These are phyloP conservation scores for Epinephelus lanceolatus DNA, from an alignment of 2,113 vertebrate species.

Conservation along the genomic window DNA sequence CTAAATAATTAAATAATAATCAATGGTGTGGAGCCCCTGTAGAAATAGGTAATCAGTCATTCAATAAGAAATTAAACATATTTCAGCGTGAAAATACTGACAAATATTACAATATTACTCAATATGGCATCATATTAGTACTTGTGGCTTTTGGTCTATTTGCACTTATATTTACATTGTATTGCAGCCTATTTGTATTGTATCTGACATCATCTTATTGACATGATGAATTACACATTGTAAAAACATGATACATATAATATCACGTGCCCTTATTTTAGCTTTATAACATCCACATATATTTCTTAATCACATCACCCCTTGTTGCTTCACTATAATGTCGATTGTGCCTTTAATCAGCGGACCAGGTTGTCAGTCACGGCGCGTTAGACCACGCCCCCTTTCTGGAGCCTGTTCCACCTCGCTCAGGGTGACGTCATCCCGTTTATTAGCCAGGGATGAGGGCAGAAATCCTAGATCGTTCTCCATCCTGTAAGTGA, in stretches of 20 bases:
- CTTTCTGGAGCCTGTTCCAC: slow-evolving; percentile 28
- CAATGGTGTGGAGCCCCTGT: neutral
- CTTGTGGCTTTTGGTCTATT: neutral
- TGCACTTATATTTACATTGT: neutral
- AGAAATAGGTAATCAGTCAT: neutral
- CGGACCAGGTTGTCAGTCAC: slow-evolving; percentile 60
- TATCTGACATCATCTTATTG: neutral
- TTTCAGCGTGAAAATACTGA: neutral
- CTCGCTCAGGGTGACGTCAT: slow-evolving; percentile 78
- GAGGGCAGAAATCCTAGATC: slow-evolving; percentile 59
- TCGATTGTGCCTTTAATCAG: slow-evolving; percentile 71
- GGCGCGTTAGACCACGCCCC: slow-evolving; percentile 64
- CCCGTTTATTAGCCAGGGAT: slow-evolving; percentile 56
- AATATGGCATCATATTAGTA: neutral
- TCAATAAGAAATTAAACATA: neutral
- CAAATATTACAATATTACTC: neutral
- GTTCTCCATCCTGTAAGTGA: slow-evolving; percentile 62
- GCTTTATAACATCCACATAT: neutral
- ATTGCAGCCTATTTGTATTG: neutral
- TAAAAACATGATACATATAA: neutral
- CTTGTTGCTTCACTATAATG: neutral
- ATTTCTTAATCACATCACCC: neutral
- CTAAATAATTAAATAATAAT: neutral
- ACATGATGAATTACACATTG: neutral
- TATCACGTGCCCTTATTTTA: neutral